Conservation (phyloP, 2,113 vertebrate species). For the Ictalurus punctatus region DNA sequence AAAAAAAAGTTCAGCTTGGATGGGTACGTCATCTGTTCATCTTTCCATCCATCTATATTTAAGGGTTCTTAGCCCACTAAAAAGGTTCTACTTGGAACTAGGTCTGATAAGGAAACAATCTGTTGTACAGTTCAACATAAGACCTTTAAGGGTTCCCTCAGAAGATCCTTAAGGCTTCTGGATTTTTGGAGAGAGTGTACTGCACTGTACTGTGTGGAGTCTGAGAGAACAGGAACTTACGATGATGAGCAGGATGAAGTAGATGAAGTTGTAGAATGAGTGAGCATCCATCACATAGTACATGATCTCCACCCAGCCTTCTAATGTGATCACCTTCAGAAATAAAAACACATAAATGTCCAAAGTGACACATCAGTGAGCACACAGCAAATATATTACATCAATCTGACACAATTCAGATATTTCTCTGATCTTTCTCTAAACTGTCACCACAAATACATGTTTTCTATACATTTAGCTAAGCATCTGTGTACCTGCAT, state of each 20-base stretch:
- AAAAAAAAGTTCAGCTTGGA: background rate
- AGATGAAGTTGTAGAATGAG: constrained; percentile 99
- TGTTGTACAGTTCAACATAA: background rate
- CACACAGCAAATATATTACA: background rate
- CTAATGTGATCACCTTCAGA: constrained; percentile 91
- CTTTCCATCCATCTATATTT: too few relatives aligned
- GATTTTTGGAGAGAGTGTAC: background rate
- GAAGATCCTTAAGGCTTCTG: background rate
- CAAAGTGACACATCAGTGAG: background rate
- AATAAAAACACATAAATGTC: background rate
- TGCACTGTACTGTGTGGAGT: background rate
- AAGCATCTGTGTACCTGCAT: background rate
- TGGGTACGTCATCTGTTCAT: too few relatives aligned
- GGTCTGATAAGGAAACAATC: background rate
- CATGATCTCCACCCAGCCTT: constrained; percentile 99
- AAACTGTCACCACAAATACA: background rate
- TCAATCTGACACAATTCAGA: background rate
- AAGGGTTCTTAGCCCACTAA: background rate
- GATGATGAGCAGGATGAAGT: constrained; percentile 98
- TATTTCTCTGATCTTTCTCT: background rate
- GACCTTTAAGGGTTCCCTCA: background rate
- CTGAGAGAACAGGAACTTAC: constrained; percentile 77
- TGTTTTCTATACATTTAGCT: background rate
- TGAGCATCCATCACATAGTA: constrained; percentile 99
- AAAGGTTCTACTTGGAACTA: background rate